Base-by-base conservation (phyloP, 1,140 invertebrate genomes). In the Pteromalus puparum region DNA sequence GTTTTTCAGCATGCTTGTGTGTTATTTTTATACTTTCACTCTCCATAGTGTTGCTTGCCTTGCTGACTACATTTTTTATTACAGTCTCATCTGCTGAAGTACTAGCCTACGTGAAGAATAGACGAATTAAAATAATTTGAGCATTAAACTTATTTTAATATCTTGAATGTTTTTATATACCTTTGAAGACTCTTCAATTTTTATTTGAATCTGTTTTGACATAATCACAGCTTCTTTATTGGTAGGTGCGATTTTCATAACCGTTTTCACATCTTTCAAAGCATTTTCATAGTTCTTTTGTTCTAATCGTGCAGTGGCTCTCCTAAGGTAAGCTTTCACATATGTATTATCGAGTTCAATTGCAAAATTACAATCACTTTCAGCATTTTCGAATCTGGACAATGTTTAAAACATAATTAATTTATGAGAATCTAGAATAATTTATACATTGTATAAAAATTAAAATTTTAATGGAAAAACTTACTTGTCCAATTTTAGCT, bases 401-500 rank as follows among this genome's bases (percentile, higher is more conserved):
- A 87, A 87, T 90, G 85, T 73, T 87, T 83, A 74, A 88, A 61
- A 21, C 18, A 68, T 70, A 82, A 74, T 48, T 24, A 28, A 79
- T 12, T 67, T 0, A 78, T 82, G 53, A 21, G 53, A 21, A 30
- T 83, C 0, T 68, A 0, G 72, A 61, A 61, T 82, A 26, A 10
- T 5, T 5, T 72, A 73, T 46, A 77, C 12, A 10, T 34, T 75
- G 73, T 46, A 77, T 7, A 10, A 76, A 75, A 26, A 68, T 61
- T n/a, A 0, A 30, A 48, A n/a, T 79, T 61, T 21, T 0, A 83
- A 76, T 79, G 65, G 81, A 18, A 74, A 70, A 77, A 92, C 92
- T 92, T 94, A 98, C 97, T 96, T 95, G 86, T 97, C 94, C 87
- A 96, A 94, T 91, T 98, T 98, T 13, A 98, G 92, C 87, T 97